Conservation (phyloP, 1,140 invertebrate species). For the Brachionus koreanus region DNA sequence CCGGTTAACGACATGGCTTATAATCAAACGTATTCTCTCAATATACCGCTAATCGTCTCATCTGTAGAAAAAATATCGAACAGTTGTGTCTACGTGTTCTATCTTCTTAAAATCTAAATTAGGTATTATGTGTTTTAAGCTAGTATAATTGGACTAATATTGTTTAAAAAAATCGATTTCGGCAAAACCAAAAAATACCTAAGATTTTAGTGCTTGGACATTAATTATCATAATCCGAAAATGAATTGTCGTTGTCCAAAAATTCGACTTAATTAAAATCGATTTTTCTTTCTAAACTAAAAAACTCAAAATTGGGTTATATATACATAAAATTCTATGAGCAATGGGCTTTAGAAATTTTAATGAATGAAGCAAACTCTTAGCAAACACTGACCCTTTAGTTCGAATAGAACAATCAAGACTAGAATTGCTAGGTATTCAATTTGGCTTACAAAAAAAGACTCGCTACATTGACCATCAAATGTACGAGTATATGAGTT, state of each 20-base stretch:
- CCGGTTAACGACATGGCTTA: conserved; percentile 4
- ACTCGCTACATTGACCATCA: not conserved
- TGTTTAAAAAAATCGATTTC: not conserved
- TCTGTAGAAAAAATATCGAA: not conserved
- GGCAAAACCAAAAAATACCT: not conserved
- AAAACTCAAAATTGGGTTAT: conserved; percentile 22
- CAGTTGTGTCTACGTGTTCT: not conserved
- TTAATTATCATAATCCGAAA: conserved; percentile 18
- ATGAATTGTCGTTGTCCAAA: not conserved
- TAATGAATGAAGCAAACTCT: conserved; percentile 7
- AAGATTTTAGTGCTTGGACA: not conserved
- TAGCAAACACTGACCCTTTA: not conserved
- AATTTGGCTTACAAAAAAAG: not conserved
- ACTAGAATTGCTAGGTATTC: not conserved
- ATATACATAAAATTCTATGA: not conserved
- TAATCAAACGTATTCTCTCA: not conserved
- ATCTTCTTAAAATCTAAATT: not conserved
- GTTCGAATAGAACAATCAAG: not conserved
- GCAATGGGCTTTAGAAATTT: not conserved
- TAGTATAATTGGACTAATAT: conserved; percentile 17
- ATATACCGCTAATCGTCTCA: not conserved
- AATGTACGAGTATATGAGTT: conserved; percentile 1
- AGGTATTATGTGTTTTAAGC: conserved; percentile 2
- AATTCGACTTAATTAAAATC: conserved; percentile 19
- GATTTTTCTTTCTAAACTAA: not conserved